Base-by-base conservation (phyloP, 1,140 invertebrate genomes). In the Drosophila pruinosa region DNA sequence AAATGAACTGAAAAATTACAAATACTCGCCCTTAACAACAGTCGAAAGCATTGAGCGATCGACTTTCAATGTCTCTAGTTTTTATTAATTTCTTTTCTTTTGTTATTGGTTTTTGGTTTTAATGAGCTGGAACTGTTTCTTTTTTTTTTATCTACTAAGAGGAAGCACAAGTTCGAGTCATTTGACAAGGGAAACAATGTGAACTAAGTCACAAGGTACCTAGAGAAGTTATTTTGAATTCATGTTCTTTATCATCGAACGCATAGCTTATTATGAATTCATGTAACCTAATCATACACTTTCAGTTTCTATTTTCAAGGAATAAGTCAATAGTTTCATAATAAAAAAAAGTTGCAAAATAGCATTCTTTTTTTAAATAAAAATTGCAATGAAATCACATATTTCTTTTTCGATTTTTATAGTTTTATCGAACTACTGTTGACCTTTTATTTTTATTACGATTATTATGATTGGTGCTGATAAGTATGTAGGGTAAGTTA, bases 401-500 rank as follows among this genome's bases (percentile, higher is more conserved):
- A 39, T 38, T 14, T 38, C 12, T 14, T 39, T 19, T 19, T 17
- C 2, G 8, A 2, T 45, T 22, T n/a, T 17, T 17, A 28, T 28
- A 28, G 26, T 28, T 28, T 8, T 28, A 36, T 53, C 31, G 31
- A 19, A n/a, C 28, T 19, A 38, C 50, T 12, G 31, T 36, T 38
- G 31, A 53, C 31, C 15, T 39, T 63, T 53, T 64, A 47, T 56
- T 24, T 39, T 45, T 47, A 56, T 56, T 50, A n/a, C 4, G 53
- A 34, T n/a, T 54, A 36, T 8, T 45, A 36, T 12, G 15, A 41
- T 22, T 58, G 63, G 28, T 34, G 43, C 56, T 59, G 56, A 59
- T 52, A 53, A 47, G 53, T 53, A 38, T 61, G 52, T 38, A 64
- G 56, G 24, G 68, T 43, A 36, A 63, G 21, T n/a, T 41, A 28